phyloP scores from a whole-genome alignment of 30 jellyfish, hydroid and myxozoan genomes.

The Turritopsis rubra region DNA sequence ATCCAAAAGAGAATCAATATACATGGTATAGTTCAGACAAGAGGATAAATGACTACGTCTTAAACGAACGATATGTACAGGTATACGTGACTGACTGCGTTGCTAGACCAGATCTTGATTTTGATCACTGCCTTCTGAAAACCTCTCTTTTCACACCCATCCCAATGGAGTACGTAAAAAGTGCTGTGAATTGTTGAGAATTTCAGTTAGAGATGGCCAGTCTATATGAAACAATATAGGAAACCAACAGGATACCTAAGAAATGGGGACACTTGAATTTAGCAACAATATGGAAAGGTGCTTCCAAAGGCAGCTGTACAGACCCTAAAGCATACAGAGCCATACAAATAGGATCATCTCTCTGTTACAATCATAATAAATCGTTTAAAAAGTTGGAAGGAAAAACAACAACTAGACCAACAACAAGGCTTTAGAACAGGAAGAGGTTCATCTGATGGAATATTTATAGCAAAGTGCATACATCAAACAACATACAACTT shows the following conservation, averaged over 20 bases:
- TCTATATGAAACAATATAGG: background rate
- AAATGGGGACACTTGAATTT: background rate
- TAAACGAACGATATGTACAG: background rate
- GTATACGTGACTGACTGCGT: background rate
- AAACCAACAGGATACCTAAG: background rate
- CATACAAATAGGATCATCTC: background rate
- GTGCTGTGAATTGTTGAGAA: background rate
- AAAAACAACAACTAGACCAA: background rate
- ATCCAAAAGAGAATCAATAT: no score
- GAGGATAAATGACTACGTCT: background rate
- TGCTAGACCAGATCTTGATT: background rate
- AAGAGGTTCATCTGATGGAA: background rate
- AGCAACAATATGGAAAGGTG: background rate
- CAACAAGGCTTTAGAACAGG: background rate
- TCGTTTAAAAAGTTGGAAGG: background rate
- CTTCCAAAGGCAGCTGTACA: background rate
- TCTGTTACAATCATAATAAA: background rate
- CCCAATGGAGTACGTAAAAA: no score
- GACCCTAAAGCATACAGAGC: background rate
- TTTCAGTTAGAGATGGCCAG: background rate
- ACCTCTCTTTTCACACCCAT: background rate
- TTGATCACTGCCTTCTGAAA: background rate
- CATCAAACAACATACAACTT: background rate
- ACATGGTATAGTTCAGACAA: background rate
- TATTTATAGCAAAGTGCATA: background rate